Evolutionary conservation across 2,797 vertebrate genomes (phyloP), one percentile per base, ranked within the genome.

Genomic region (Mormyrus proboscirostris): DNA sequence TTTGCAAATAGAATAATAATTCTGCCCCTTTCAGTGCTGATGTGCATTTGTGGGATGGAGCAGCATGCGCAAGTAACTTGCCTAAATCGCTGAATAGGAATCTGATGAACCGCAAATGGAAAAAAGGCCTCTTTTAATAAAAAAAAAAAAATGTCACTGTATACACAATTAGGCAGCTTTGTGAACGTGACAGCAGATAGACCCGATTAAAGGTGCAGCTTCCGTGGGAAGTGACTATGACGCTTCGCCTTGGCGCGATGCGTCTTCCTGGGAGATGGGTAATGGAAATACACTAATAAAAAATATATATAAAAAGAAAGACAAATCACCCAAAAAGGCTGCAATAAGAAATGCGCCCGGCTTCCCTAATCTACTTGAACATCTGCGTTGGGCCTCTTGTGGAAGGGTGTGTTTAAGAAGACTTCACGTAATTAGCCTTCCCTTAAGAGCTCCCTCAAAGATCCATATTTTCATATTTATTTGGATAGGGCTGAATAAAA

Each of bases 401-500:
- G 38, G 90, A 76, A 89, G 89, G 44, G 91, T 86, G 91, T 90
- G 93, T 92, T 93, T 93, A 92, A 90, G 91, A 53, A 90, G 84
- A 91, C 91, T 92, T 92, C 90, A 89, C 91, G 86, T 94, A 94
- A 94, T 93, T 93, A 92, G 90, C 91, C 90, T 90, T 88, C 90
- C 90, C 90, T 90, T 89, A 86, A 59, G n/a, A 59, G 47, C 87
- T 86, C 88, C 55, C 88, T 92, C 88, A 92, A 88, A 79, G 82
- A 88, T 87, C 76, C 76, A 33, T 9, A 47, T 90, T 91, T 89
- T 62, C 14, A 14, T 86, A 51, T 53, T 86, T 86, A 79, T 86
- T 82, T 65, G 19, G 50, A 89, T 51, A 86, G 86, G 88, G 89
- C 86, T 90, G 89, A 91, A 91, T 90, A 89, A 90, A 91, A 89